These are phyloP conservation scores for Mimumesa dahlbomi DNA, from an alignment of 2,888 invertebrate species.

Conservation along the genomic window DNA sequence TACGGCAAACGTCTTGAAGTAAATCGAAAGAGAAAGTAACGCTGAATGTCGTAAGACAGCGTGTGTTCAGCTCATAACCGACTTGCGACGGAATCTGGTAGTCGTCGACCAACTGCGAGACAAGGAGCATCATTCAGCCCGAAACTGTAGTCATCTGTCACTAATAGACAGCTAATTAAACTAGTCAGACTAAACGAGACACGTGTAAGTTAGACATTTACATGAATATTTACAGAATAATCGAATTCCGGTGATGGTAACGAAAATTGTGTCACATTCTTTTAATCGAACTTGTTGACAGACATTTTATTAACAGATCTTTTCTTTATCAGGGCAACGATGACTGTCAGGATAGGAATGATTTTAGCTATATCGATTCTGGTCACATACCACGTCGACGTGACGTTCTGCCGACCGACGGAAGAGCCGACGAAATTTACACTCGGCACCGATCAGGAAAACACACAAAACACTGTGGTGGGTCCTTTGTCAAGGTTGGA, in stretches of 20 bases:
- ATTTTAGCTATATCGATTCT: neutral
- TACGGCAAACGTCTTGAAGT: constrained; percentile 34
- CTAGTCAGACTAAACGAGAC: too few species aligned
- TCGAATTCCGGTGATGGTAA: too few species aligned
- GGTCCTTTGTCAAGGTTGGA: constrained; percentile 55
- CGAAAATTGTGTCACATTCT: neutral
- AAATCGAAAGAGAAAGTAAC: constrained; percentile 72
- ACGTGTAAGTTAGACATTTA: too few species aligned
- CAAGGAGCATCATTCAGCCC: constrained; percentile 2
- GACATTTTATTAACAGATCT: neutral
- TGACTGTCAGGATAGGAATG: neutral
- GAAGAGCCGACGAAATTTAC: constrained; percentile 68
- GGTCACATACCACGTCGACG: too few species aligned
- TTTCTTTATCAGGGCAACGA: neutral
- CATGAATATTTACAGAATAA: too few species aligned
- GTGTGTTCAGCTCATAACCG: constrained; percentile 29
- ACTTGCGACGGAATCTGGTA: constrained; percentile 54
- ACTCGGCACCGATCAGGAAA: constrained; percentile 46
- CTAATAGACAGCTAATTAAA: too few species aligned
- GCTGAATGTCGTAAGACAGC: constrained; percentile 67
- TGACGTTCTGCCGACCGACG: constrained; percentile 58
- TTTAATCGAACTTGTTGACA: too few species aligned
- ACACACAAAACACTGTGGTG: constrained; percentile 27
- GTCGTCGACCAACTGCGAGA: constrained; percentile 38
- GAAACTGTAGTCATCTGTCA: too few species aligned